A percentile compares a stretch with the other conserved stretches of the same genome.
Evolutionary conservation across 2,113 vertebrate genomes (phyloP).

Genomic region (Salvelinus namaycush): DNA sequence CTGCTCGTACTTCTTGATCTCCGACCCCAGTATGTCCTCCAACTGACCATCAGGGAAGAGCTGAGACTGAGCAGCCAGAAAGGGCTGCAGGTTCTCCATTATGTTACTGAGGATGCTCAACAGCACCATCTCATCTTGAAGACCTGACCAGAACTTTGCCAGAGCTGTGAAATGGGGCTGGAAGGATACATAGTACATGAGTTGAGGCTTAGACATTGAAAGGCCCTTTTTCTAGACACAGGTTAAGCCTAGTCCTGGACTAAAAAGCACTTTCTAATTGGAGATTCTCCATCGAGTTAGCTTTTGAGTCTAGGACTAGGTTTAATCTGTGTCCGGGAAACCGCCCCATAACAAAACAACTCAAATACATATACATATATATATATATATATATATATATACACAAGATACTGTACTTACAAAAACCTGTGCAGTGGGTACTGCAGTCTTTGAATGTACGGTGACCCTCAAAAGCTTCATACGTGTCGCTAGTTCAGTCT

Average conservation of each 20-base stretch:
- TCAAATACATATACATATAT: no score
- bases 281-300: no score
- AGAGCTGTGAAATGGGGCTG: constrained; percentile 85
- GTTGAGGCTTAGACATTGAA: neutral
- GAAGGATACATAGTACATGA: neutral
- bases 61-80: constrained; percentile 70
- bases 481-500: constrained; percentile 69
- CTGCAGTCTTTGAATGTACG: constrained; percentile 72
- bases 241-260: no score
- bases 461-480: constrained; percentile 75
- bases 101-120: constrained; percentile 78
- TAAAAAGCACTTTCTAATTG: no score
- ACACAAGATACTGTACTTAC: constrained; percentile 74
- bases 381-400: no score
- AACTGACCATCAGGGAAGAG: constrained; percentile 75
- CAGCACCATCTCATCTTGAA: constrained; percentile 83
- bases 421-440: constrained; percentile 82
- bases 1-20: constrained; percentile 81
- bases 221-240: no score
- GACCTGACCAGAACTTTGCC: constrained; percentile 80
- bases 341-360: neutral
- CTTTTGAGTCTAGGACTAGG: no score
- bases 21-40: constrained; percentile 69
- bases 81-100: constrained; percentile 75
- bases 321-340: no score